Percentiles rank a stretch among this genome's conserved stretches.
Evolutionary conservation across 35 echinoderm and acorn worm species (phyloP).

Genomic region (Ophiothrix spiculata): DNA sequence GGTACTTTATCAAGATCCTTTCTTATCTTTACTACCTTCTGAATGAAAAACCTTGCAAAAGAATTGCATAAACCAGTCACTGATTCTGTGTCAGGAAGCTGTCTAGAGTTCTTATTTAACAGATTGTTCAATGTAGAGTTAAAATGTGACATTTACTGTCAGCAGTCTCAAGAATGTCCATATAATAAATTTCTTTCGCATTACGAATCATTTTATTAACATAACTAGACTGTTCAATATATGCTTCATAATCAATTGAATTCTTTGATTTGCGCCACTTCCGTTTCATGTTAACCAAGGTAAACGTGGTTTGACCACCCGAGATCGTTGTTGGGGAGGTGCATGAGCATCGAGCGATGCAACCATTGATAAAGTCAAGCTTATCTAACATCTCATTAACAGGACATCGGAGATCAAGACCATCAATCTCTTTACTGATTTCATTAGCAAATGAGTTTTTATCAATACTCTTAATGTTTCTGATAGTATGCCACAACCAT

Average conservation of each 20-base stretch:
- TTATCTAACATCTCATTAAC: too few relatives aligned
- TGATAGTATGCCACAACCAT: too few relatives aligned
- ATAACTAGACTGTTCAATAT: not conserved
- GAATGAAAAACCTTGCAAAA: not conserved
- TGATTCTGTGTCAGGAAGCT: not conserved
- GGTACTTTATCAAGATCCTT: not conserved
- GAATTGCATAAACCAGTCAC: not conserved
- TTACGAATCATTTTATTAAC: not conserved
- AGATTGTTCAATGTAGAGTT: not conserved
- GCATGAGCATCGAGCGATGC: too few relatives aligned
- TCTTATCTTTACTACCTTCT: not conserved
- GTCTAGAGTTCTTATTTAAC: slow-evolving; percentile 1
- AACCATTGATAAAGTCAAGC: too few relatives aligned
- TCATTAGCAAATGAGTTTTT: too few relatives aligned
- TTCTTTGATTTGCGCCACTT: not conserved
- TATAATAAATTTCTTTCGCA: not conserved
- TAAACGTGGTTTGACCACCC: not conserved
- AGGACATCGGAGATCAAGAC: too few relatives aligned
- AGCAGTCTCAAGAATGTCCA: not conserved
- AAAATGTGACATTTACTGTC: not conserved
- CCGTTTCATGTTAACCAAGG: not conserved
- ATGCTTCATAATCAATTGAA: not conserved
- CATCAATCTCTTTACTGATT: too few relatives aligned
- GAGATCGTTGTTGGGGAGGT: not conserved
- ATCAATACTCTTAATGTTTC: too few relatives aligned